Conservation (phyloP, 2,113 vertebrate species). For the Pollachius pollachius region DNA sequence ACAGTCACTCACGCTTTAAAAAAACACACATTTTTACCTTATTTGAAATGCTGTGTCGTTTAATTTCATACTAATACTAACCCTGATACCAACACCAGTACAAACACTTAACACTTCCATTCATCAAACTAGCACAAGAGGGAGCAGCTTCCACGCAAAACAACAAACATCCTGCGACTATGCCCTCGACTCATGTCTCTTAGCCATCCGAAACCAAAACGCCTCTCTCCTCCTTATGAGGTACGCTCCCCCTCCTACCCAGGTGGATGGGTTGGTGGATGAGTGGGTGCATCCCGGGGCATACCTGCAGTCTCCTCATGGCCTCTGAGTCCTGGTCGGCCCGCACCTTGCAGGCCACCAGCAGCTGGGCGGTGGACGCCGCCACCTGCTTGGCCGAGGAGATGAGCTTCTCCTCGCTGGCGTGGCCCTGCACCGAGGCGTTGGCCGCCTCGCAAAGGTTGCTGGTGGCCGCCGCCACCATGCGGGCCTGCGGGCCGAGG, state of each 20-base stretch:
- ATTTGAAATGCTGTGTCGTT: no score
- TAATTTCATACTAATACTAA: no score
- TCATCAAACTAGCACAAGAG: constrained; percentile 53
- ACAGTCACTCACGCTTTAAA: no score
- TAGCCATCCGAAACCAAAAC: no score
- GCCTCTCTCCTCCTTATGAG: no score
- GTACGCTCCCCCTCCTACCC: no score
- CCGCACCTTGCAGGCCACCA: constrained; percentile 98
- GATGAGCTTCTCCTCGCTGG: constrained; percentile 98
- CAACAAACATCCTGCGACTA: not conserved
- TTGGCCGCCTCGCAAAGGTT: constrained; percentile 96
- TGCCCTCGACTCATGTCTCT: no score
- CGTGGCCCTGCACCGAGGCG: constrained; percentile 94
- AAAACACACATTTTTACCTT: no score
- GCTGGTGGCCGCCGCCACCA: constrained; percentile 97
- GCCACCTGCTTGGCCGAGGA: constrained; percentile 98
- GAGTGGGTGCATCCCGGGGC: no score
- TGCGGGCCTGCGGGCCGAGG: constrained; percentile 79
- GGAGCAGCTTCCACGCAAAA: constrained; percentile 46
- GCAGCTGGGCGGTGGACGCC: constrained; percentile 93
- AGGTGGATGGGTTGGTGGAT: no score
- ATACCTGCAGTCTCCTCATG: constrained; percentile 94
- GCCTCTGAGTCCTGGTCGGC: constrained; percentile 96
- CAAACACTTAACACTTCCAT: not conserved
- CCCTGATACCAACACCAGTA: no score